phyloP scores from a whole-genome alignment of 2,113 vertebrate species.

The Monopterus albus region DNA sequence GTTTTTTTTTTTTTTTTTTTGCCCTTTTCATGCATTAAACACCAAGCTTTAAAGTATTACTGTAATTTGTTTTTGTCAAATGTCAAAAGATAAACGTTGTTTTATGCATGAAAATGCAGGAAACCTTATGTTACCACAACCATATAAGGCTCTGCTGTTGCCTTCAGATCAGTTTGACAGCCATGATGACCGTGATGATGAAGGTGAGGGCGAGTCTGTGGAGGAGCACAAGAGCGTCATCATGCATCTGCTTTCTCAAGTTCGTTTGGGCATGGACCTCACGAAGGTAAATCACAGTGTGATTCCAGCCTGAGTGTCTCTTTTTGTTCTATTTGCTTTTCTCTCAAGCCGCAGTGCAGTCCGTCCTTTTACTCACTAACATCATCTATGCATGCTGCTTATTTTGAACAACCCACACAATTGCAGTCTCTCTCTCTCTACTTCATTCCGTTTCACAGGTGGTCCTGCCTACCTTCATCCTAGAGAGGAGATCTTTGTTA shows the following conservation, averaged over 20 bases:
- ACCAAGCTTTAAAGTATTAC: not conserved
- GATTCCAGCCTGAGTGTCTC: no score
- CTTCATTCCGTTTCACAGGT: slow-evolving; percentile 82
- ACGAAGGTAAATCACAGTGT: slow-evolving; percentile 89
- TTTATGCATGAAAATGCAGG: not conserved
- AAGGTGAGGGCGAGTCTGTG: slow-evolving; percentile 93
- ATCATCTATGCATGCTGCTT: slow-evolving; percentile 6
- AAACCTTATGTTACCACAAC: not conserved
- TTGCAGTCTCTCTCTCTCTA: not conserved
- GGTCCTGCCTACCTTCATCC: slow-evolving; percentile 97
- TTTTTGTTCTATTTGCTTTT: not conserved
- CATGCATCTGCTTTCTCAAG: slow-evolving; percentile 98
- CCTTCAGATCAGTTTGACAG: slow-evolving; percentile 91
- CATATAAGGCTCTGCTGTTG: not conserved
- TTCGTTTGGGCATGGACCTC: slow-evolving; percentile 97
- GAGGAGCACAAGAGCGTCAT: slow-evolving; percentile 99
- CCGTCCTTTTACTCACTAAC: not conserved
- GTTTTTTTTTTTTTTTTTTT: not conserved
- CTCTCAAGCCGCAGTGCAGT: not conserved
- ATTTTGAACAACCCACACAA: slow-evolving; percentile 1
- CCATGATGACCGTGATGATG: slow-evolving; percentile 93
- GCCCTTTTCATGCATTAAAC: not conserved
- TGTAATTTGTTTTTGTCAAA: not conserved
- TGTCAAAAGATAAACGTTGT: not conserved
- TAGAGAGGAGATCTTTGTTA: slow-evolving; percentile 95